A percentile compares a stretch with the other conserved stretches of the same genome.
phyloP scores from a whole-genome alignment of 2,888 invertebrate genomes.

The Lasioglossum morio region DNA sequence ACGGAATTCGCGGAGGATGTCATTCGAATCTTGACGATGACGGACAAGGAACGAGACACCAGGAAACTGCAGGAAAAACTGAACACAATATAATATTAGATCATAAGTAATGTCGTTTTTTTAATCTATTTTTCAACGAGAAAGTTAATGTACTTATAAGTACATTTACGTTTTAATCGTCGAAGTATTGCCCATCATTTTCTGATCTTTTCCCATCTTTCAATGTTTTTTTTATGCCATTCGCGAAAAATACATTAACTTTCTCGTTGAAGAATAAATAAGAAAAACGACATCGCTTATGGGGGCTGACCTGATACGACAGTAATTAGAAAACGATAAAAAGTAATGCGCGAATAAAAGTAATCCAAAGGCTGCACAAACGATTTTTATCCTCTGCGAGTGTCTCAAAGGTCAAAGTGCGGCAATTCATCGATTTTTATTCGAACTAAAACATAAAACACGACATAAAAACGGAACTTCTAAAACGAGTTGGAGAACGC shows the following conservation, averaged over 20 bases:
- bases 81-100: not conserved
- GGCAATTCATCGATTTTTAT: not conserved
- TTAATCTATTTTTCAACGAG: no score
- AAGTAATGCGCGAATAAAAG: not conserved
- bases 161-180: not conserved
- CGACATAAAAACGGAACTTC: not conserved
- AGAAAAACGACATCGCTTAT: not conserved
- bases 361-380: not conserved
- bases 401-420: not conserved
- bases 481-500: not conserved
- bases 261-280: not conserved
- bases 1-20: constrained; percentile 21
- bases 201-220: not conserved
- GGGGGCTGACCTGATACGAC: not conserved
- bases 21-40: not conserved
- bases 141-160: not conserved
- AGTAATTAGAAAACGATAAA: not conserved
- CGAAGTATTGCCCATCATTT: not conserved
- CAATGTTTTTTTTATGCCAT: no score
- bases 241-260: no score
- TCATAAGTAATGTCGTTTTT: not conserved
- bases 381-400: not conserved
- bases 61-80: not conserved
- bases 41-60: not conserved
- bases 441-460: not conserved